These are phyloP conservation scores for Macrophya annulata DNA, from an alignment of 2,888 invertebrate genomes.

Conservation along the genomic window DNA sequence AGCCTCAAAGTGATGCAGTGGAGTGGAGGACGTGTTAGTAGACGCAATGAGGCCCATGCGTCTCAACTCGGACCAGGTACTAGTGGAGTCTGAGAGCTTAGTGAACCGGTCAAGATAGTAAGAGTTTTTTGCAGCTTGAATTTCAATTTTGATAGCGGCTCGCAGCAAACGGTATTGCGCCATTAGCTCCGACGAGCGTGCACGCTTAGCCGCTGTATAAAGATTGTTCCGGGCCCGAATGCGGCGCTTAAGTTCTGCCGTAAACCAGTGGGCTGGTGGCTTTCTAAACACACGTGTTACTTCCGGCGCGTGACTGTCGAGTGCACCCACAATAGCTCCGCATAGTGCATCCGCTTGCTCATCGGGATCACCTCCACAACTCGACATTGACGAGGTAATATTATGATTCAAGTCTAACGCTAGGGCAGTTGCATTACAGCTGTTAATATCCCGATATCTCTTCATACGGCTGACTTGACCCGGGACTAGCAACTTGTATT, in stretches of 20 bases:
- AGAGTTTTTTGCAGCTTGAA: neutral
- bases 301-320: neutral
- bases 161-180: neutral
- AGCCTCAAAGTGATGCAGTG: neutral
- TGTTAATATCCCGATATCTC: neutral
- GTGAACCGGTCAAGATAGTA: neutral
- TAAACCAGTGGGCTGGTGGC: neutral
- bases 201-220: neutral
- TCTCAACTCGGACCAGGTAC: neutral
- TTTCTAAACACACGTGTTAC: neutral
- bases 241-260: neutral
- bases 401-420: no score
- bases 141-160: neutral
- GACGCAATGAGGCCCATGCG: neutral
- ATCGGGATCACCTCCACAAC: neutral
- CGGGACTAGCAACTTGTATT: neutral
- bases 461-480: neutral
- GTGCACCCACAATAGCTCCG: neutral
- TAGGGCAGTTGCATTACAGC: neutral
- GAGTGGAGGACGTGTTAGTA: neutral
- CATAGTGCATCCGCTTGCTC: neutral
- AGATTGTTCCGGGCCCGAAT: neutral
- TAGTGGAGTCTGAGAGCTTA: neutral
- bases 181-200: neutral
- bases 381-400: neutral